Evolutionary conservation across 2,113 vertebrate genomes (phyloP), one percentile per base, ranked within the genome.

Genomic region (Gymnobelideus leadbeateri): DNA sequence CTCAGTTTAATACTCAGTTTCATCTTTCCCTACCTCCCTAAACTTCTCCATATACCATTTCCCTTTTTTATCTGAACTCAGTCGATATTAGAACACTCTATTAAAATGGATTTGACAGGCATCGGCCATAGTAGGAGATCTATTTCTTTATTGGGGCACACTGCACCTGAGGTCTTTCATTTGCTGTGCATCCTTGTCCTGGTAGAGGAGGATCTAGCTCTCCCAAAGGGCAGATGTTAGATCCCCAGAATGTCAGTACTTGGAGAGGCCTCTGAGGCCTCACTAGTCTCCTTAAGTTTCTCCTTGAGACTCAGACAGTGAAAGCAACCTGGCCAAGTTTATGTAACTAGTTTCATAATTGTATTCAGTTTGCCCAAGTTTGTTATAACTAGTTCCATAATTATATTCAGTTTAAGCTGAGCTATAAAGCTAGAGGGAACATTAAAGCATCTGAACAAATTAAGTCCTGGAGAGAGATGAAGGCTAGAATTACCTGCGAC

Each of bases 381-480:
- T 43, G n/a, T 84, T 84, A 84, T 43, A 84, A 43, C 68, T 84
- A 84, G 68, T 84, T 84, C 14, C 68, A 43, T 84, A 84, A 84
- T 84, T 84, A 84, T 84, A 23, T 84, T 43, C 19, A 43, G 68
- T 84, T 84, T 84, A n/a, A 84, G 68, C 68, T 84, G 23, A 84
- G 43, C 68, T 84, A 84, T 43, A 84, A 84, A 84, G n/a, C 68
- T 43, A 23, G 37, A 43, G 68, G 68, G n/a, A 84, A 43, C 68
- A 84, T 84, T 84, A 84, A 84, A 43, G 68, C 68, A 84, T 84
- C n/a, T 8, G 68, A 84, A 43, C 68, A 84, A 84, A 84, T 43
- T 84, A 84, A 84, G 68, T 84, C 68, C 68, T 84, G 68, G 68
- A 84, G 68, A n/a, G 37, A 84, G n/a, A 84, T 84, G 68, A 84